These are phyloP conservation scores for Tragelaphus imberbis DNA, from an alignment of 2,113 vertebrate genomes.

Conservation along the genomic window DNA sequence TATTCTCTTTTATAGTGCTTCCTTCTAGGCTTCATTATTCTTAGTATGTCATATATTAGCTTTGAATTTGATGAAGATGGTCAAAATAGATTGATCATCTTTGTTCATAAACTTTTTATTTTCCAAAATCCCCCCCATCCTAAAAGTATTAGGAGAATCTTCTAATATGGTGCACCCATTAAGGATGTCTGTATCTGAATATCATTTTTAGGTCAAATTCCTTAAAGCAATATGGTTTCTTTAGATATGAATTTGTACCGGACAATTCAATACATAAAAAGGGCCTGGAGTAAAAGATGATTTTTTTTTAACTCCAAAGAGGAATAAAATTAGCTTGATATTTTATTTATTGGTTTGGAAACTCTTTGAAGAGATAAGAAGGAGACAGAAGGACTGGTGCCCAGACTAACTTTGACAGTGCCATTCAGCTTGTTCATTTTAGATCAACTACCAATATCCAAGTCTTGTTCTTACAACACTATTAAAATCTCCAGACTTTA, in stretches of 20 bases:
- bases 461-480: background rate
- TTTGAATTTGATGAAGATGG: background rate
- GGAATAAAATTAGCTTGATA: background rate
- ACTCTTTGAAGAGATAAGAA: background rate
- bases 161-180: background rate
- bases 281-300: background rate
- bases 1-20: background rate
- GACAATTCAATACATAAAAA: background rate
- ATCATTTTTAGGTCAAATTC: background rate
- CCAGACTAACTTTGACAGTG: background rate
- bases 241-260: background rate
- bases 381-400: background rate
- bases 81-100: background rate
- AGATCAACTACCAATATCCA: background rate
- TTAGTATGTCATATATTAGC: background rate
- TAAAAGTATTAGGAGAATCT: background rate
- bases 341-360: background rate
- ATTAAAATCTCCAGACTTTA: background rate
- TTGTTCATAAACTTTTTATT: background rate
- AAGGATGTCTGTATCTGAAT: background rate
- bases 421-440: background rate
- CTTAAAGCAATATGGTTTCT: background rate
- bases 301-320: background rate
- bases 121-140: background rate
- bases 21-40: background rate